Evolutionary conservation across 1,140 invertebrate species (phyloP), one percentile per base, ranked within the genome.

Genomic region (Halictus rubicundus): DNA sequence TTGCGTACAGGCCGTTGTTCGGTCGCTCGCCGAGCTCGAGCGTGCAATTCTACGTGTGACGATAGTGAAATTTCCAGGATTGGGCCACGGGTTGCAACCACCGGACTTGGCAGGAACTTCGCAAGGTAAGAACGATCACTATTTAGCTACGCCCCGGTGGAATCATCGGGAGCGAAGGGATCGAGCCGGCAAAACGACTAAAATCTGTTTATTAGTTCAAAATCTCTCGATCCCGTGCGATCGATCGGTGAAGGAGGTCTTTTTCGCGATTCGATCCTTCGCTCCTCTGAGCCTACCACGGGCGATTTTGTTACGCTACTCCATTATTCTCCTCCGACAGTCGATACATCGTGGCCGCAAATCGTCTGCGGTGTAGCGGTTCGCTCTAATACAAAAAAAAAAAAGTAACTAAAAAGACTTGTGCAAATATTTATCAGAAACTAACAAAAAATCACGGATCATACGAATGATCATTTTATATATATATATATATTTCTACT

Each of bases 101-200:
- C 94, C 94, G 86, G 96, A 97, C 91, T 93, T 96, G 89, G 96
- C 96, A 85, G 96, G 96, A 89, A 97, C 96, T 90, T 96, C 96
- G 89, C 96, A 97, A 97, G 96, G 96, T 97, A 96, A 97, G 96
- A 95, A 89, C 84, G 89, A 72, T 85, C 25, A 32, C 74, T 69
- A 69, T 80, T 57, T 49, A 70, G 79, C 80, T 87, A 79, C 81
- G 88, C 84, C 88, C 88, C 75, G 74, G 78, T 16, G 80, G 90
- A 90, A 90, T 91, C 90, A 89, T 82, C 85, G 85, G 88, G 87
- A 89, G 87, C 75, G 49, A 72, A 73, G 12, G 52, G 37, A 39
- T 73, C 61, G 74, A 79, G 39, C 12, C 16, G 80, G 42, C 42
- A 14, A 12, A 32, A 32, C 3, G 32, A 32, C 32, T 32, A 5